A percentile compares a stretch with the other conserved stretches of the same genome.
Conservation (phyloP, 2,888 invertebrate species). For the Drosophila meridionalis region DNA sequence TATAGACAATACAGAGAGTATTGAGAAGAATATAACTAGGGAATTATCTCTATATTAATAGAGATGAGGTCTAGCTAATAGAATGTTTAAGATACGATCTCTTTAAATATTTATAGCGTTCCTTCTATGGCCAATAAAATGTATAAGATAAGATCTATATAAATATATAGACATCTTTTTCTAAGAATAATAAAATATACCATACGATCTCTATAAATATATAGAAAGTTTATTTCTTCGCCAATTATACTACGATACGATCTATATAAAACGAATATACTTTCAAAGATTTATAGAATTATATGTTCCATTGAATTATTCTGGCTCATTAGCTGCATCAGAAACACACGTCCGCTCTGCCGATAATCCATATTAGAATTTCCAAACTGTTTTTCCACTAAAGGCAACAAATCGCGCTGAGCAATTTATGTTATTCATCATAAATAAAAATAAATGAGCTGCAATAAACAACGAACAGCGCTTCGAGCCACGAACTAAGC, state of each 20-base stretch:
- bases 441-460: slow-evolving; percentile 23
- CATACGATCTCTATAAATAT: no score
- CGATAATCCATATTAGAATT: not conserved
- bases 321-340: not conserved
- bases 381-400: not conserved
- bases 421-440: slow-evolving; percentile 5
- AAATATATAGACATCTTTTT: no score
- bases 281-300: not conserved
- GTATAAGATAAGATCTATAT: no score
- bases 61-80: no score
- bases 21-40: no score
- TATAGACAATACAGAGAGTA: no score
- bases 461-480: slow-evolving; percentile 28
- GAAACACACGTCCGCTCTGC: not conserved
- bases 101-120: no score
- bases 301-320: not conserved
- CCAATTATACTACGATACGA: no score
- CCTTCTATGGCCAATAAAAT: not conserved
- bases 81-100: no score
- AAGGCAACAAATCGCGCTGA: not conserved
- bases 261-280: not conserved
- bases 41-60: no score
- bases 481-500: not conserved
- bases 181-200: no score
- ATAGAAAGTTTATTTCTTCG: no score